Percentiles rank a stretch among this genome's conserved stretches.
These are phyloP conservation scores for Genyomyrus donnyi DNA, from an alignment of 2,113 vertebrate genomes.

Conservation along the genomic window DNA sequence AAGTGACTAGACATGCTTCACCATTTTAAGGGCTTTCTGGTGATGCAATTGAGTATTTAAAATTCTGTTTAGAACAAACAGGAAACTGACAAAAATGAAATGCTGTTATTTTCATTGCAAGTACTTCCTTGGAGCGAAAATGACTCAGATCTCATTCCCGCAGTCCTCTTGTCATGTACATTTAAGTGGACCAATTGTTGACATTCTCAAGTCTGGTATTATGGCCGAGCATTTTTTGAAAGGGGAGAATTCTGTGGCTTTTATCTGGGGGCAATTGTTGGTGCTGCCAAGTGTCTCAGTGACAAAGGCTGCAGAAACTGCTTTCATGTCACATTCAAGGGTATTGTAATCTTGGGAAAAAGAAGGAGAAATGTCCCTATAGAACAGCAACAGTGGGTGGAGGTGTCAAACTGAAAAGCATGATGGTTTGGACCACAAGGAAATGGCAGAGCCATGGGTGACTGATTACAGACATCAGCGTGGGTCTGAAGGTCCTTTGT, in stretches of 20 bases:
- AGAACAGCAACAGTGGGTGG: not conserved
- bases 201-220: slow-evolving; percentile 5
- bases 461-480: slow-evolving; percentile 5
- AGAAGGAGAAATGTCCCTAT: not conserved
- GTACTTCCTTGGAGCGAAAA: not conserved
- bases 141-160: not conserved
- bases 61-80: not conserved
- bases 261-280: not conserved
- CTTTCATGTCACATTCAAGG: not conserved
- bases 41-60: not conserved
- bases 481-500: not conserved
- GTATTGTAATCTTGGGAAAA: not conserved
- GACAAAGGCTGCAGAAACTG: not conserved
- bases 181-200: not conserved
- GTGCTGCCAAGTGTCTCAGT: slow-evolving; percentile 11
- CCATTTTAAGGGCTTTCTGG: not conserved
- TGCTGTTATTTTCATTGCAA: not conserved
- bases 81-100: not conserved
- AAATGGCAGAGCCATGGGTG: slow-evolving; percentile 2
- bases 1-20: not conserved
- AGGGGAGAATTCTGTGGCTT: not conserved
- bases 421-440: not conserved
- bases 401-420: not conserved
- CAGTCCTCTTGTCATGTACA: not conserved
- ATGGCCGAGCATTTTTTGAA: not conserved